Conservation (phyloP, 2,888 invertebrate genomes). For the Saturnia pavonia region DNA sequence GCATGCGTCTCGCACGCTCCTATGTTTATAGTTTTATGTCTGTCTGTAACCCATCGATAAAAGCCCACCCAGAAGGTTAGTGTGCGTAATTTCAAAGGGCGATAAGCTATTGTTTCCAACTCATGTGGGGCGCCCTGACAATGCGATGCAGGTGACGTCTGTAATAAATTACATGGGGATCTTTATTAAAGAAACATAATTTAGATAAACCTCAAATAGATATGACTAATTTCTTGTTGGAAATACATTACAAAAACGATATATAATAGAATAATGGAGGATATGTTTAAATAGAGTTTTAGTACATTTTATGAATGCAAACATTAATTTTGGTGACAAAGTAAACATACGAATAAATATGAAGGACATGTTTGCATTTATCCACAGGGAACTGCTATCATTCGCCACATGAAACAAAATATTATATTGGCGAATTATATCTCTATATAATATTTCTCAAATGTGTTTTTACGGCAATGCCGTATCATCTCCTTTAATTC, state of each 20-base stretch:
- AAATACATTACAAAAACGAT: not conserved
- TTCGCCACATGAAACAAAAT: not conserved
- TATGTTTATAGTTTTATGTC: slow-evolving; percentile 37
- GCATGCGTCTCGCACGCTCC: slow-evolving; percentile 43
- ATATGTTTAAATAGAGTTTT: not conserved
- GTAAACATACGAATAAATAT: not conserved
- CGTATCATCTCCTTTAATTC: no score
- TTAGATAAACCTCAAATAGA: slow-evolving; percentile 6
- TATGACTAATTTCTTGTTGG: not conserved
- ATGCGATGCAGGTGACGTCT: slow-evolving; percentile 54
- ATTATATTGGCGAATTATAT: not conserved
- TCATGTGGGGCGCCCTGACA: slow-evolving; percentile 43
- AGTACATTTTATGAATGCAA: not conserved
- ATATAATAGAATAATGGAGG: not conserved
- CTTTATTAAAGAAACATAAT: slow-evolving; percentile 3
- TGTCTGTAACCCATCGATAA: slow-evolving; percentile 36
- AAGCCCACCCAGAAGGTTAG: slow-evolving; percentile 65
- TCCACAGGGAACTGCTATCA: no score
- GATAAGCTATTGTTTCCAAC: slow-evolving; percentile 57
- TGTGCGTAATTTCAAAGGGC: slow-evolving; percentile 51
- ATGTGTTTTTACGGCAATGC: no score
- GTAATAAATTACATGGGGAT: slow-evolving; percentile 42
- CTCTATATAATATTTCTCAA: not conserved
- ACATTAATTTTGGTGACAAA: not conserved
- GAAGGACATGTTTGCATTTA: no score